phyloP scores from a whole-genome alignment of 2,888 invertebrate species.

The Ormyrus rosae region DNA sequence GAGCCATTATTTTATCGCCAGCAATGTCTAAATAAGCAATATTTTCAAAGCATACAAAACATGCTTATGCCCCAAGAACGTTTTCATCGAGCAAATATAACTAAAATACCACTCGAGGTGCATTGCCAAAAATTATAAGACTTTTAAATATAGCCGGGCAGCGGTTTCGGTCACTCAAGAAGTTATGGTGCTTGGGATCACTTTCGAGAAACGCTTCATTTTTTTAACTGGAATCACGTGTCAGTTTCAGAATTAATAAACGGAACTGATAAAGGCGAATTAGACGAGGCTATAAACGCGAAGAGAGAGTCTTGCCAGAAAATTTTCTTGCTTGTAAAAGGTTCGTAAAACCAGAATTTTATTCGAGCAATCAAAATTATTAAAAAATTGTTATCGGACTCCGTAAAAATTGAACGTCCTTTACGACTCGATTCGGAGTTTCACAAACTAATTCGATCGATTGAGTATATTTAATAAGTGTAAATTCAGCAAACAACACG shows the following conservation, averaged over 20 bases:
- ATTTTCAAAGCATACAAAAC: not conserved
- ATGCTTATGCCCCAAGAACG: not conserved
- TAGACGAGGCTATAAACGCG: not conserved
- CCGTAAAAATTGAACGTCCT: not conserved
- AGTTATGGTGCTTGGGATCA: constrained; percentile 1
- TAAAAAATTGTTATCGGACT: not conserved
- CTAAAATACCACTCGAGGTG: not conserved
- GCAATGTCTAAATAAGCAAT: not conserved
- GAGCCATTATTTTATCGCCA: too few species aligned
- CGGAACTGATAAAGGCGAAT: constrained; percentile 22
- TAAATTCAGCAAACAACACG: not conserved
- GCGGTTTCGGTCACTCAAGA: constrained; percentile 12
- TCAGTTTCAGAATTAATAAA: constrained; percentile 33
- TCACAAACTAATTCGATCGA: too few species aligned
- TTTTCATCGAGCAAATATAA: not conserved
- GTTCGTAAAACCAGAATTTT: not conserved
- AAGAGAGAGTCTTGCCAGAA: not conserved
- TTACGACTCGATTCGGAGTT: not conserved
- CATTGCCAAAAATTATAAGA: constrained; percentile 14
- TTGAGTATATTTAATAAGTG: not conserved
- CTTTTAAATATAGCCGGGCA: not conserved
- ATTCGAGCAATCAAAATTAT: not conserved
- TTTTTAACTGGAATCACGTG: constrained; percentile 39
- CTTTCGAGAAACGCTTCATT: constrained; percentile 39
- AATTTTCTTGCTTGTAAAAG: not conserved